Conservation (phyloP, 2,797 vertebrate species). For the Gymnodraco acuticeps region DNA sequence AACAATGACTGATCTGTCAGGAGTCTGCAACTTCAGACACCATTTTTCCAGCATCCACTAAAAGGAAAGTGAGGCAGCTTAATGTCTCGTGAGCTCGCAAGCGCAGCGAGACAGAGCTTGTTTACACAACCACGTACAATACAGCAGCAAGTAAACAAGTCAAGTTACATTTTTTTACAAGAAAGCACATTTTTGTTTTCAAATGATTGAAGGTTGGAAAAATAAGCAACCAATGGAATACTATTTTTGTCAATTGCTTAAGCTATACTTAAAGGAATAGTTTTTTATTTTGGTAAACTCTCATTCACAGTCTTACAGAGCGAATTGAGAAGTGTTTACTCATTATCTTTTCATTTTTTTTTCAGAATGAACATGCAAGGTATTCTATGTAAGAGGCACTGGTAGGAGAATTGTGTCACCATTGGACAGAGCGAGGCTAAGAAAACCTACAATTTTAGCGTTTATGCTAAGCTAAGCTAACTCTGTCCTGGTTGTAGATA, state of each 20-base stretch:
- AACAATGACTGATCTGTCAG: slow-evolving; percentile 34
- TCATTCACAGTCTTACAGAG: too few species aligned
- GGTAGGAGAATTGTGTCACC: too few species aligned
- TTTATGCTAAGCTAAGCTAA: slow-evolving; percentile 8
- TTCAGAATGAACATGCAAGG: background rate
- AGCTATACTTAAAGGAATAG: background rate
- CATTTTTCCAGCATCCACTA: slow-evolving; percentile 1
- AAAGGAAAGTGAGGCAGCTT: slow-evolving; percentile 19
- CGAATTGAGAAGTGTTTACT: background rate
- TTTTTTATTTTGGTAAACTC: background rate
- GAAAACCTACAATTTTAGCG: too few species aligned
- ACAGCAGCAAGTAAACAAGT: too few species aligned
- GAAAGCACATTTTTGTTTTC: too few species aligned
- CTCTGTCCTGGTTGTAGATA: background rate
- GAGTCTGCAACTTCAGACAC: slow-evolving; percentile 19
- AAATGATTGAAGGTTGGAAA: too few species aligned
- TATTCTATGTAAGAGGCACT: too few species aligned
- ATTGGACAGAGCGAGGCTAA: too few species aligned
- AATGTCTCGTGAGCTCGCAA: background rate
- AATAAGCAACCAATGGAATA: background rate
- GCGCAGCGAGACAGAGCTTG: too few species aligned
- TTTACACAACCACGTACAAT: too few species aligned
- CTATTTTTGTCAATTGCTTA: background rate
- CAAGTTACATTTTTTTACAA: too few species aligned
- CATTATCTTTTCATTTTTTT: background rate